A percentile compares a stretch with the other conserved stretches of the same genome.
Conservation (phyloP, 1,140 invertebrate species). For the Drosophila burlai region DNA sequence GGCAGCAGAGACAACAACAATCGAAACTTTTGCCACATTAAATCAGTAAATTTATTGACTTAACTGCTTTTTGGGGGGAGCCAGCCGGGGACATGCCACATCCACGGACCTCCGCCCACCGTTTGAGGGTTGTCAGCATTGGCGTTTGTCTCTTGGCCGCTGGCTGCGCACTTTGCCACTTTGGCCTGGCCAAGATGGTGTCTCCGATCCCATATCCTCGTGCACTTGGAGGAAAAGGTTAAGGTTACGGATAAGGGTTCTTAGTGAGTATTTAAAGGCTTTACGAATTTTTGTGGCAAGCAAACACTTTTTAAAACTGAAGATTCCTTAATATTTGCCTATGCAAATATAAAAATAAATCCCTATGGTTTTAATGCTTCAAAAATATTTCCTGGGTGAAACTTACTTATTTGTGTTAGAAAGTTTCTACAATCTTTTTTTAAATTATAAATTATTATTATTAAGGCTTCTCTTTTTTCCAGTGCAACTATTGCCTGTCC, state of each 20-base stretch:
- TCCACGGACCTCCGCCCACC: slow-evolving; percentile 9
- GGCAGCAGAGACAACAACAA: slow-evolving; percentile 59
- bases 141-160: slow-evolving; percentile 62
- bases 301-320: not conserved
- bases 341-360: too few species aligned
- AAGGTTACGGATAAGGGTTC: not conserved
- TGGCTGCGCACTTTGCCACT: slow-evolving; percentile 64
- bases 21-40: slow-evolving; percentile 83
- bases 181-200: slow-evolving; percentile 45
- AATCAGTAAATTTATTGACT: slow-evolving; percentile 84
- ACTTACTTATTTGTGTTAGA: too few species aligned
- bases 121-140: slow-evolving; percentile 49
- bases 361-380: too few species aligned
- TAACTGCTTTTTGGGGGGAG: slow-evolving; percentile 63
- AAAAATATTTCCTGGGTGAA: too few species aligned
- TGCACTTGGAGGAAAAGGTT: not conserved
- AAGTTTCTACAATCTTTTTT: too few species aligned
- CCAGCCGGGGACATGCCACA: slow-evolving; percentile 45
- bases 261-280: not conserved
- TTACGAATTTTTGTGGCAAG: not conserved
- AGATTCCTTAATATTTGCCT: not conserved
- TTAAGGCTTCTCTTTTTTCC: not conserved
- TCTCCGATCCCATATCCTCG: slow-evolving; percentile 12
- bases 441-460: too few species aligned
- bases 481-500: slow-evolving; percentile 10